Base-by-base conservation (phyloP, 1,140 invertebrate genomes). In the Holcopasites calliopsidis region DNA sequence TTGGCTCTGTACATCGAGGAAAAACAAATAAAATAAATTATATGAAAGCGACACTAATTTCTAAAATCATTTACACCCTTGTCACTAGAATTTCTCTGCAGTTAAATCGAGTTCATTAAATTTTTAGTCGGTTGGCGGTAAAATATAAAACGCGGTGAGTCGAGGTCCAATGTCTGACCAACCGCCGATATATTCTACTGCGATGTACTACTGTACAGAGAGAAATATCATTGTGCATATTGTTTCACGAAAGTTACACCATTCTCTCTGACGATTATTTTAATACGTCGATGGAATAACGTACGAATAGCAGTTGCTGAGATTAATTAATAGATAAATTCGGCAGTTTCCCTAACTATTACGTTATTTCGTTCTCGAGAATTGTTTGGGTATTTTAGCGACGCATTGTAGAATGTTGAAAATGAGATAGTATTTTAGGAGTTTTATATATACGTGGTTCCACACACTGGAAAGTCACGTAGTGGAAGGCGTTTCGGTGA, bases 391-490 rank as follows among this genome's bases (percentile, higher is more conserved):
- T 77, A 62, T 70, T 38, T 65, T 31, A 44, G 7, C 23, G 35
- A 49, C 18, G 60, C 60, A 33, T 47, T 26, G 42, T 18, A 31
- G 54, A 73, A 79, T 66, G 31, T 26, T 35, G 26, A 65, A 65
- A 26, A 49, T 61, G 23, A 28, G 50, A 18, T 23, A n/a, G 62
- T 3, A 26, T 23, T 5, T 1, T 60, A 57, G 44, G 55, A 49
- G 42, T 80, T 75, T 68, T 62, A 49, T 54, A 54, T 66, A 49
- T n/a, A n/a, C n/a, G n/a, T n/a, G n/a, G 60, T 55, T 13, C 44
- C 28, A 52, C 54, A 16, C 26, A 55, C 42, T 28, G 38, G 54
- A 79, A 49, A 57, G 69, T 80, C 78, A 80, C 80, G 80, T 82
- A 71, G 23, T 8, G 26, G 66, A 49, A 11, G 31, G 49, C 54